Evolutionary conservation across 2,888 invertebrate species (phyloP).

Genomic region (Baronia brevicornis): DNA sequence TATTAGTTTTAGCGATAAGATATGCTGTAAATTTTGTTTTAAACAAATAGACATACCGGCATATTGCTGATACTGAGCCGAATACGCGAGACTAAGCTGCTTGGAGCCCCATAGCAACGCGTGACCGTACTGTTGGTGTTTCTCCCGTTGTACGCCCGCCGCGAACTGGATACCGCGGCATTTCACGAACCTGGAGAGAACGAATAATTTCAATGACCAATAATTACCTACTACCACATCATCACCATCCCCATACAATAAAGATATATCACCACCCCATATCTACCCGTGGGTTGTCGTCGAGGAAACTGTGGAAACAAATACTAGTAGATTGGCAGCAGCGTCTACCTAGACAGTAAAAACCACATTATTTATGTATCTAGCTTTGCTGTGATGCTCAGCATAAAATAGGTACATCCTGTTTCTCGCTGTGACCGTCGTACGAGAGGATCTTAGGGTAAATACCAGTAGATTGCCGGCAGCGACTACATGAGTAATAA

Average conservation of each 20-base stretch:
- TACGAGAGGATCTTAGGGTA: too few relatives aligned
- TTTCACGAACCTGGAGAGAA: conserved; percentile 85
- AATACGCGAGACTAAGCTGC: conserved; percentile 93
- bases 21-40: neutral
- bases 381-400: too few relatives aligned
- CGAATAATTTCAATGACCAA: neutral
- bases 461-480: too few relatives aligned
- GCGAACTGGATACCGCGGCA: conserved; percentile 91
- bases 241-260: neutral
- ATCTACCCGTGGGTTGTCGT: too few relatives aligned
- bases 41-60: conserved; percentile 63
- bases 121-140: conserved; percentile 93
- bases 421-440: too few relatives aligned
- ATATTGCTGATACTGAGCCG: conserved; percentile 94
- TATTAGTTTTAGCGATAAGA: neutral
- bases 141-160: conserved; percentile 90
- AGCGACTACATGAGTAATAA: too few relatives aligned
- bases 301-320: too few relatives aligned
- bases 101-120: conserved; percentile 98
- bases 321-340: too few relatives aligned
- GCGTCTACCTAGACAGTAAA: too few relatives aligned
- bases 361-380: too few relatives aligned
- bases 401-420: too few relatives aligned
- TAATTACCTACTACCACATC: neutral
- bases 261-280: too few relatives aligned